phyloP scores from a whole-genome alignment of 2,113 vertebrate species.

The Sinocyclocheilus rhinocerous region DNA sequence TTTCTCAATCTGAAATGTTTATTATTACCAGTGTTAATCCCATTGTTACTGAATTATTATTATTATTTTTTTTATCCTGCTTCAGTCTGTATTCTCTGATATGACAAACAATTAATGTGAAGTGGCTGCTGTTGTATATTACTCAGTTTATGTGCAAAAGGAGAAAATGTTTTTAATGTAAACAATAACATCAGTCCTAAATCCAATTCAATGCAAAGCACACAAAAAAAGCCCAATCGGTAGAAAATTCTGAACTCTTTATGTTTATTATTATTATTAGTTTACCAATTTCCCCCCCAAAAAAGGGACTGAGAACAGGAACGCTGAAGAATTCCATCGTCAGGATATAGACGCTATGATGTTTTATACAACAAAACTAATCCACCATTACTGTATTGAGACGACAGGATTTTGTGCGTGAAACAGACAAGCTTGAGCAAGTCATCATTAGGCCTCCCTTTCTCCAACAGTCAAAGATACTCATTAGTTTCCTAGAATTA shows the following conservation, averaged over 20 bases:
- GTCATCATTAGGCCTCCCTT: neutral
- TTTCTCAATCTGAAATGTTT: too few species aligned
- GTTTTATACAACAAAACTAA: slow-evolving; percentile 24
- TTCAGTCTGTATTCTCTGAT: neutral
- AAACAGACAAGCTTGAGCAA: slow-evolving; percentile 28
- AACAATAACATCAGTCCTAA: neutral
- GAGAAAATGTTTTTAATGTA: neutral
- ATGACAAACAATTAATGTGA: neutral
- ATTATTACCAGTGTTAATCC: too few species aligned
- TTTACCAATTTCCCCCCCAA: neutral
- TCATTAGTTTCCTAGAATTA: neutral
- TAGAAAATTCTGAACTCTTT: neutral
- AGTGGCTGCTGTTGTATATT: neutral
- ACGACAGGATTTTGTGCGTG: slow-evolving; percentile 8
- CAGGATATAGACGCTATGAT: slow-evolving; percentile 18
- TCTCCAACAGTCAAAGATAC: neutral
- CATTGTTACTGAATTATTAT: too few species aligned
- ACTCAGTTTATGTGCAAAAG: neutral
- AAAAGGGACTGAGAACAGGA: slow-evolving; percentile 23
- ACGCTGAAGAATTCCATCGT: too few species aligned
- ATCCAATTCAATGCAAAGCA: neutral
- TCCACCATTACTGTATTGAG: slow-evolving; percentile 14
- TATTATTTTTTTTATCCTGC: too few species aligned
- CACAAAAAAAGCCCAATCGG: neutral
- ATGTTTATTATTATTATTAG: neutral